A percentile compares a stretch with the other conserved stretches of the same genome.
Evolutionary conservation across 2,888 invertebrate species (phyloP).

Genomic region (Euphydryas editha): DNA sequence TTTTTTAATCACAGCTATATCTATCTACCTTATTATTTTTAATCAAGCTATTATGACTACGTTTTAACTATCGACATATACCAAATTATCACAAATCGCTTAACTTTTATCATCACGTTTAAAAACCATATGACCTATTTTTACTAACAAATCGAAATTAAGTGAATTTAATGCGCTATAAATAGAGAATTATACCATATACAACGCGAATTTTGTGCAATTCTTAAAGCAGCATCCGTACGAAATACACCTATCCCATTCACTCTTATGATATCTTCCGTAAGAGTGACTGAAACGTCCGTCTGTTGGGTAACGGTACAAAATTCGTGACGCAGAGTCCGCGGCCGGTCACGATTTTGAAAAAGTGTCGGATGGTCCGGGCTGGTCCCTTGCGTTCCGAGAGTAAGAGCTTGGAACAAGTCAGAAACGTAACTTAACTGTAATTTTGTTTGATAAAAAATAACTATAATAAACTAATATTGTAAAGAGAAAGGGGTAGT

Average conservation of each 20-base stretch:
- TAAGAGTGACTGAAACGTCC: conserved; percentile 57
- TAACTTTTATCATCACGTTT: not conserved
- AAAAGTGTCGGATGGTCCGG: conserved; percentile 76
- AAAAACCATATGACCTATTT: not conserved
- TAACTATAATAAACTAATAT: not conserved
- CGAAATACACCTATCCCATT: conserved; percentile 54
- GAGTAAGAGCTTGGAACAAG: conserved; percentile 55
- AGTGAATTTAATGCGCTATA: conserved; percentile 19
- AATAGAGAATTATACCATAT: conserved; percentile 25
- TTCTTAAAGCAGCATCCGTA: conserved; percentile 34
- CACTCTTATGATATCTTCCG: conserved; percentile 44
- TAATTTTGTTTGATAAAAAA: not conserved
- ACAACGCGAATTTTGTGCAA: conserved; percentile 23
- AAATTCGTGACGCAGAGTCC: conserved; percentile 73
- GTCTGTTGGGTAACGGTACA: conserved; percentile 71
- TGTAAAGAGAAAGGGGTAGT: no score
- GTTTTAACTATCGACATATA: no score
- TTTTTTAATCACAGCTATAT: no score
- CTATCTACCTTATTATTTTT: no score
- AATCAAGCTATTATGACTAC: no score
- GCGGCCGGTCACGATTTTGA: conserved; percentile 81
- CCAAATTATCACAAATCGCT: no score
- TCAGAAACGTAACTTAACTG: conserved; percentile 28
- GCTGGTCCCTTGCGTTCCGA: conserved; percentile 62
- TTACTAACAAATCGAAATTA: conserved; percentile 7